These are phyloP conservation scores for Danionella cerebrum DNA, from an alignment of 2,113 vertebrate genomes.

Conservation along the genomic window DNA sequence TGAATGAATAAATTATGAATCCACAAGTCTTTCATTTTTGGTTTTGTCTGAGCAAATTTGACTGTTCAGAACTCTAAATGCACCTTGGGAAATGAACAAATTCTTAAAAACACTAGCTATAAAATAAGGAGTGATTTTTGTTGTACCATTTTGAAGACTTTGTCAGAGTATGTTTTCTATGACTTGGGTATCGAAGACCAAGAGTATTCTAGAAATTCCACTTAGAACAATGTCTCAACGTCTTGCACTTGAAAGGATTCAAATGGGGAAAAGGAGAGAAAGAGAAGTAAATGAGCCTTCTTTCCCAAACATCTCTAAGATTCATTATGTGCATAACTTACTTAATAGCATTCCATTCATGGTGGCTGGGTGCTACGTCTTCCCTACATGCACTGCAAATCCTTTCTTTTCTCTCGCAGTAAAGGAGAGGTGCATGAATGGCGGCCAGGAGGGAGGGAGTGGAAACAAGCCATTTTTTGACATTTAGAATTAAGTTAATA, in stretches of 20 bases:
- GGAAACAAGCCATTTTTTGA: constrained; percentile 41
- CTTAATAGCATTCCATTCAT: constrained; percentile 60
- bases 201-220: background rate
- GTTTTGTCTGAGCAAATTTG: no score
- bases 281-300: constrained; percentile 55
- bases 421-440: constrained; percentile 39
- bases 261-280: constrained; percentile 39
- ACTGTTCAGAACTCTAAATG: no score
- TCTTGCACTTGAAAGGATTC: background rate
- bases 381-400: constrained; percentile 51
- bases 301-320: constrained; percentile 64
- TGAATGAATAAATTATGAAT: no score
- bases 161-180: no score
- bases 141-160: no score
- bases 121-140: no score
- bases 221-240: background rate
- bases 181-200: no score
- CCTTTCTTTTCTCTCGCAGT: constrained; percentile 52
- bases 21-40: no score
- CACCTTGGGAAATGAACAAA: no score
- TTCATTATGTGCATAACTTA: constrained; percentile 68
- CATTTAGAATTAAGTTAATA: constrained; percentile 31
- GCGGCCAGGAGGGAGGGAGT: constrained; percentile 34
- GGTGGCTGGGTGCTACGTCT: constrained; percentile 18
- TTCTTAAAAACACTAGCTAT: no score